These are phyloP conservation scores for Sarotherodon lohbergeri DNA, from an alignment of 2,113 vertebrate genomes.

Conservation along the genomic window DNA sequence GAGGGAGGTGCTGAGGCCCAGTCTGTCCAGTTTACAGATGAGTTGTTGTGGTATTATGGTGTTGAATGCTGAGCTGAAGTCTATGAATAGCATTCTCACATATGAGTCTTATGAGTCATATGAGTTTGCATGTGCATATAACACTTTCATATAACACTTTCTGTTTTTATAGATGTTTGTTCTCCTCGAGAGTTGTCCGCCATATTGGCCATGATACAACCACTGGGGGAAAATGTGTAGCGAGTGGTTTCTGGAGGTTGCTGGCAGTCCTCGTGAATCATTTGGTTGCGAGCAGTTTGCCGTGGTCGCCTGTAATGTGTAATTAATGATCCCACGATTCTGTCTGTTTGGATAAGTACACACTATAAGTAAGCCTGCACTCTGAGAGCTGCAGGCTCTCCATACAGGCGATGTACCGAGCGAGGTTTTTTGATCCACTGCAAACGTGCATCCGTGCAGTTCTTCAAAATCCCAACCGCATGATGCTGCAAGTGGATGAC, in stretches of 20 bases:
- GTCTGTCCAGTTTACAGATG: too few relatives aligned
- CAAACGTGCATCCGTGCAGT: rapidly evolving
- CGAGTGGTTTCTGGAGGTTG: not conserved
- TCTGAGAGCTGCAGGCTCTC: not conserved
- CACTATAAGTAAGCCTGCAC: not conserved
- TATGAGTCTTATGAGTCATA: too few relatives aligned
- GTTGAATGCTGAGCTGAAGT: too few relatives aligned
- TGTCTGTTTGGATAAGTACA: not conserved
- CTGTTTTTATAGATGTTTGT: not conserved
- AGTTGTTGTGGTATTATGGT: too few relatives aligned
- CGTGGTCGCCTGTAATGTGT: not conserved
- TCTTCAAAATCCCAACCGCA: not conserved
- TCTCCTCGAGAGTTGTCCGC: not conserved
- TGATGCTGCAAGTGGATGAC: not conserved
- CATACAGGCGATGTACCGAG: not conserved
- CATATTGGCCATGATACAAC: not conserved
- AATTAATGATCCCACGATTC: not conserved
- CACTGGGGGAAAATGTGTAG: rapidly evolving
- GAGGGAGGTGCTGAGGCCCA: too few relatives aligned
- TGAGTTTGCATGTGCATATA: not conserved
- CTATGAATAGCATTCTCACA: too few relatives aligned
- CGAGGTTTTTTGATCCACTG: not conserved
- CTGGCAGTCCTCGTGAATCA: not conserved
- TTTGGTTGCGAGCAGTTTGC: not conserved
- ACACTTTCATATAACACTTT: not conserved